A percentile compares a stretch with the other conserved stretches of the same genome.
phyloP scores from a whole-genome alignment of 2,113 vertebrate genomes.

The Amazona guildingii region DNA sequence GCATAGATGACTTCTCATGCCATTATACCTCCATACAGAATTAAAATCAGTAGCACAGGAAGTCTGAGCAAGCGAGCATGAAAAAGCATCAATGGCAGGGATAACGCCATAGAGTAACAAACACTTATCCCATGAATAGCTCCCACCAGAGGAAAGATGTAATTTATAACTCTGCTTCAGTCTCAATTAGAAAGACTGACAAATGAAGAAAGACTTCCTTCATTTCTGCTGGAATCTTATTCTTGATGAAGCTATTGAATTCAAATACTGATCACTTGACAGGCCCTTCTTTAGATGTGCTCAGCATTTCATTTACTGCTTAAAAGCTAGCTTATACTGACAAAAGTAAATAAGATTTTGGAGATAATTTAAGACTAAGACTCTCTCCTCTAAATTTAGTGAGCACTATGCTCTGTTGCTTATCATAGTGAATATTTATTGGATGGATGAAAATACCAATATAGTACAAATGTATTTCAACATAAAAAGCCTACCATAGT shows the following conservation, averaged over 20 bases:
- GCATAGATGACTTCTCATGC: background rate
- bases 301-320: constrained; percentile 5
- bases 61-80: background rate
- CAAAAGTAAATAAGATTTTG: background rate
- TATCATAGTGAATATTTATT: background rate
- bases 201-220: background rate
- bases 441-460: background rate
- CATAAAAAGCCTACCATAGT: background rate
- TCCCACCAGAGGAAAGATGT: background rate
- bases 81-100: background rate
- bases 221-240: background rate
- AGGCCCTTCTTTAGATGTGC: background rate
- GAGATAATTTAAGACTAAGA: constrained; percentile 1
- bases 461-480: background rate
- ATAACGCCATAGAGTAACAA: background rate
- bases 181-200: background rate
- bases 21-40: background rate
- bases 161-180: constrained; percentile 1
- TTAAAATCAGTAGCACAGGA: constrained; percentile 12
- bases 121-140: background rate
- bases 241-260: background rate
- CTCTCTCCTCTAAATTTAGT: background rate
- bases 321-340: background rate
- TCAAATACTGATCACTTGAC: background rate
- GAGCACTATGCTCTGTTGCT: background rate